Base-by-base conservation (phyloP, 2,113 vertebrate species). In the Pogona vitticeps region DNA sequence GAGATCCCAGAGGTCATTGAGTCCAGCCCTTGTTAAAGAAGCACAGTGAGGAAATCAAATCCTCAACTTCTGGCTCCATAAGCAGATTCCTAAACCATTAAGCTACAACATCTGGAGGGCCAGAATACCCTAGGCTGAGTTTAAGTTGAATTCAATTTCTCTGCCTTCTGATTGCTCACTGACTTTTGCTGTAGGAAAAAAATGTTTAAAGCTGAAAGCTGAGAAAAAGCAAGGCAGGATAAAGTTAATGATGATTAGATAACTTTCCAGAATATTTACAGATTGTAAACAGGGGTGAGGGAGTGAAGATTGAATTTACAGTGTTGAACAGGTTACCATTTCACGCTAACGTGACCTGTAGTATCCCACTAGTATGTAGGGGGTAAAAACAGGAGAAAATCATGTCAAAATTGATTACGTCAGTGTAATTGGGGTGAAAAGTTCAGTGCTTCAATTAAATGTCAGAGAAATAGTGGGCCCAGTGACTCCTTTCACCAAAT, bases 381-480 rank as follows among this genome's bases (percentile, higher is more conserved):
- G 46, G 31, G 31, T 20, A 14, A 23, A 52, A 76, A 38, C 21
- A 26, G 92, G 87, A 93, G 78, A 0, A 84, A 89, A 93, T 90
- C 91, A 92, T 91, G 92, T 92, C 83, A 56, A 92, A 93, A 86
- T 86, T 82, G 59, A 75, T 94, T 92, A 90, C 90, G 77, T 5
- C 86, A 86, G 80, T 79, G 78, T 94, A 93, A 93, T 92, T 93
- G 93, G 89, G 91, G 93, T 90, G 91, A 94, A 92, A 65, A 90
- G 84, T 94, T 92, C 0, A 1, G 89, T 81, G 83, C 12, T 36
- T 3, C 82, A 82, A 92, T 90, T 90, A 92, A 91, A 93, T 80
- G 58, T 42, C 0, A 0, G 78, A 90, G 87, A 85, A 88, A 91
- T 90, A 85, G 76, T 86, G 76, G 72, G 89, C 86, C 38, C 42